A percentile compares a stretch with the other conserved stretches of the same genome.
These are phyloP conservation scores for Ictalurus punctatus DNA, from an alignment of 2,113 vertebrate genomes.

Conservation along the genomic window DNA sequence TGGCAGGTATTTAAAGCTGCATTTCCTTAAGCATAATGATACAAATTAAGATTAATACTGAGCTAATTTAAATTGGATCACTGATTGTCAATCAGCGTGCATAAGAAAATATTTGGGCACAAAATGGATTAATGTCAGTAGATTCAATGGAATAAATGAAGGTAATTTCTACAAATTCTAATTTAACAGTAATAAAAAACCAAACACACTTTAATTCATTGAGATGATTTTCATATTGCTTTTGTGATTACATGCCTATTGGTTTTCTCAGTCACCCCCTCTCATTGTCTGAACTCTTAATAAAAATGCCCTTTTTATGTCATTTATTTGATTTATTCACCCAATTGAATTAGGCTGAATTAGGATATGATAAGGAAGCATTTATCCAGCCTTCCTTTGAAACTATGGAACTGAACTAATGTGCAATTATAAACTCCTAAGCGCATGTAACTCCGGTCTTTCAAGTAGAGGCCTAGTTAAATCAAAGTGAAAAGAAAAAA, in stretches of 20 bases:
- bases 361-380: conserved; percentile 37
- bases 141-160: conserved; percentile 34
- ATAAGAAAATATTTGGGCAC: conserved; percentile 1
- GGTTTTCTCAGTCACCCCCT: conserved; percentile 9
- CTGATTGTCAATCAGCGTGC: neutral
- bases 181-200: conserved; percentile 35
- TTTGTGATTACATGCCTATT: conserved; percentile 32
- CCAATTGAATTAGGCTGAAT: conserved; percentile 44
- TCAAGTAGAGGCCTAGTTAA: neutral
- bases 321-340: conserved; percentile 40
- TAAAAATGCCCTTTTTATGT: conserved; percentile 33
- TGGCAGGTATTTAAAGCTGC: neutral
- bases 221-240: conserved; percentile 29
- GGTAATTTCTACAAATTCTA: conserved; percentile 24
- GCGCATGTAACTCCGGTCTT: conserved; percentile 11
- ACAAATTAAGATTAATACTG: neutral
- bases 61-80: neutral
- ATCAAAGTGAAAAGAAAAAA: neutral
- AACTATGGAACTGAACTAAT: conserved; percentile 40
- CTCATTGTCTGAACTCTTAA: conserved; percentile 39
- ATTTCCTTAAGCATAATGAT: neutral
- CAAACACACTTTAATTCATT: conserved; percentile 26
- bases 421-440: conserved; percentile 36
- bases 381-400: conserved; percentile 41
- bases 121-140: conserved; percentile 33